These are phyloP conservation scores for Abrostola triplasia DNA, from an alignment of 2,888 invertebrate genomes.

Conservation along the genomic window DNA sequence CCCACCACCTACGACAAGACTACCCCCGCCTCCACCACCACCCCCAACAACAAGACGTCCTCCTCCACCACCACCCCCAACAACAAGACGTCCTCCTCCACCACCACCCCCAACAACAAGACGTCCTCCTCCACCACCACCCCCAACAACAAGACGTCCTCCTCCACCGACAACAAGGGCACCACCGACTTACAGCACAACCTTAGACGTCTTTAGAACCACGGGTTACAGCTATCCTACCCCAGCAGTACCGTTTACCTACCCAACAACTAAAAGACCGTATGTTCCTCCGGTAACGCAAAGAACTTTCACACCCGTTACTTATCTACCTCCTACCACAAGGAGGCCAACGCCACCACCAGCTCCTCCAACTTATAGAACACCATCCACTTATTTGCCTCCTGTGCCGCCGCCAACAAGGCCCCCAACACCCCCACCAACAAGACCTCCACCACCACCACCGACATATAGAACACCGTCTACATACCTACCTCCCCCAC, in stretches of 20 bases:
- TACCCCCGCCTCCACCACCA: constrained; percentile 41
- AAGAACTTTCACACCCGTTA: constrained; percentile 14
- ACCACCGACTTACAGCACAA: constrained; percentile 51
- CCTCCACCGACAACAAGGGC: constrained; percentile 55
- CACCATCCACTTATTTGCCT: constrained; percentile 23
- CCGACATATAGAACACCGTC: constrained; percentile 38
- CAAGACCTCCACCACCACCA: constrained; percentile 43
- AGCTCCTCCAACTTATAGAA: constrained; percentile 33
- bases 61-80: constrained; percentile 50
- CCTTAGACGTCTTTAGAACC: constrained; percentile 37
- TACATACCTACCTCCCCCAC: constrained; percentile 42
- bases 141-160: constrained; percentile 46
- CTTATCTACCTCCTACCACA: constrained; percentile 31
- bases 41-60: constrained; percentile 30
- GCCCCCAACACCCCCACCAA: constrained; percentile 38
- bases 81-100: constrained; percentile 35
- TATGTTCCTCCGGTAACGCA: constrained; percentile 34
- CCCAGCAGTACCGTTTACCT: constrained; percentile 38
- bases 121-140: constrained; percentile 32
- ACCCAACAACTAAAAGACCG: constrained; percentile 36
- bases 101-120: constrained; percentile 41
- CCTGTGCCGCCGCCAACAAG: constrained; percentile 33
- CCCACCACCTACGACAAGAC: constrained; percentile 51
- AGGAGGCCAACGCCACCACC: constrained; percentile 7
- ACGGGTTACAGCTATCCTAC: constrained; percentile 33